Conservation (phyloP, 2,888 invertebrate genomes). For the Noctua janthina region DNA sequence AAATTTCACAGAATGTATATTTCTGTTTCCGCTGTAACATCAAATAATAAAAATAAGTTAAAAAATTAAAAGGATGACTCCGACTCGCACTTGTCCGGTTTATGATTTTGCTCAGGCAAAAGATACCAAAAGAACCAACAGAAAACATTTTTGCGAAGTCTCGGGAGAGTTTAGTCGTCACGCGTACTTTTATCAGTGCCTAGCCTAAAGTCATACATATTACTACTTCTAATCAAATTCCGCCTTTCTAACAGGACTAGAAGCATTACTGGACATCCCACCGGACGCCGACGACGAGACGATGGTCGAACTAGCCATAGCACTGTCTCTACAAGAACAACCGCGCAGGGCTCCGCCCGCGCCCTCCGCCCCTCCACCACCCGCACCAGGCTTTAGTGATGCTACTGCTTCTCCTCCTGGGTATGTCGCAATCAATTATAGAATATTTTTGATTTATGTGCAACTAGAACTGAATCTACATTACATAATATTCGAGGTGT, state of each 20-base stretch:
- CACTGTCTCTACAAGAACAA: slow-evolving; percentile 43
- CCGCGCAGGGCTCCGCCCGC: slow-evolving; percentile 42
- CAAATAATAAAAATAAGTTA: too few relatives aligned
- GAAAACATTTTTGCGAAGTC: not conserved
- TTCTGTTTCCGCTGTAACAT: too few relatives aligned
- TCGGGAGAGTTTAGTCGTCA: not conserved
- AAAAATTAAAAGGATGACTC: too few relatives aligned
- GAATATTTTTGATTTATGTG: not conserved
- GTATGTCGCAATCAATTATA: slow-evolving; percentile 65
- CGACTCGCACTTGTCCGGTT: not conserved
- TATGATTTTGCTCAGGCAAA: not conserved
- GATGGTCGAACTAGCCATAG: slow-evolving; percentile 94
- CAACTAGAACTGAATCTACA: not conserved
- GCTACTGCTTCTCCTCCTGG: slow-evolving; percentile 95
- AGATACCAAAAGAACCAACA: not conserved
- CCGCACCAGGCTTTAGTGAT: slow-evolving; percentile 92
- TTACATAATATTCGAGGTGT: not conserved
- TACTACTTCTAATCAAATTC: not conserved
- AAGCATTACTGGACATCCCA: slow-evolving; percentile 96
- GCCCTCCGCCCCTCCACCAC: slow-evolving; percentile 67
- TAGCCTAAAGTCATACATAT: not conserved
- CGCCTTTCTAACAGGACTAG: slow-evolving; percentile 88
- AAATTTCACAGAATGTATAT: too few relatives aligned
- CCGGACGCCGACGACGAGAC: slow-evolving; percentile 99
- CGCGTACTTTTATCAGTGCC: not conserved